Evolutionary conservation across 2,113 vertebrate species (phyloP).

Genomic region (Setophaga coronata): DNA sequence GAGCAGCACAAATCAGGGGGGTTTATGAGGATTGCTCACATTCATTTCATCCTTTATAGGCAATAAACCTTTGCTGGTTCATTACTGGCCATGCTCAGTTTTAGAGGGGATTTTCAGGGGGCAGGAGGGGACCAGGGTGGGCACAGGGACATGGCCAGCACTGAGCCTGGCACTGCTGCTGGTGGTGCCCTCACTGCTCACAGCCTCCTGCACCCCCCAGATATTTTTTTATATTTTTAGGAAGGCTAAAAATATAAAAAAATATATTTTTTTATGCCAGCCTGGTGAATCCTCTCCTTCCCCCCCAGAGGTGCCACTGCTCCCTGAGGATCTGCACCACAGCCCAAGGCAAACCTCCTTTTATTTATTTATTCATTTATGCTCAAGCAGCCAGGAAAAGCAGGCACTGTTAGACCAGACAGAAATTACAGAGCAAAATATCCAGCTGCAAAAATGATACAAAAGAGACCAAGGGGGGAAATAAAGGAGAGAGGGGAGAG

Average conservation of each 20-base stretch:
- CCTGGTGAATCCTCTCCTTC: not conserved
- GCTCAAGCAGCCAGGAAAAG: conserved; percentile 66
- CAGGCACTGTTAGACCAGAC: conserved; percentile 64
- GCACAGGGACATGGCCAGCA: not conserved
- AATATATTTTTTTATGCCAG: too few relatives aligned
- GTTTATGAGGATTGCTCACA: not conserved
- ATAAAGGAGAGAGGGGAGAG: not conserved
- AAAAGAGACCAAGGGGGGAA: not conserved
- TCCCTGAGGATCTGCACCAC: not conserved
- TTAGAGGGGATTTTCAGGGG: not conserved
- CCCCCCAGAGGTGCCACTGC: accelerated
- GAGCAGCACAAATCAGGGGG: not conserved
- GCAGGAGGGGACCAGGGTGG: accelerated
- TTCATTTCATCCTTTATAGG: conserved; percentile 10
- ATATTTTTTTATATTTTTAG: accelerated
- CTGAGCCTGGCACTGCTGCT: not conserved
- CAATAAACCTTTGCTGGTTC: conserved; percentile 23
- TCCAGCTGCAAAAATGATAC: not conserved
- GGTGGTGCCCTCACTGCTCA: not conserved
- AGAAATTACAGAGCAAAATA: conserved; percentile 52
- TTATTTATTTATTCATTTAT: conserved; percentile 51
- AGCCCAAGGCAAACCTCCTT: conserved; percentile 57
- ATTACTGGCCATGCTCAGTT: not conserved
- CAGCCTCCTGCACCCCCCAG: not conserved
- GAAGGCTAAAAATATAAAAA: too few relatives aligned